These are phyloP conservation scores for Scelioninae gen. 2 DNA, from an alignment of 2,888 invertebrate genomes.

Conservation along the genomic window DNA sequence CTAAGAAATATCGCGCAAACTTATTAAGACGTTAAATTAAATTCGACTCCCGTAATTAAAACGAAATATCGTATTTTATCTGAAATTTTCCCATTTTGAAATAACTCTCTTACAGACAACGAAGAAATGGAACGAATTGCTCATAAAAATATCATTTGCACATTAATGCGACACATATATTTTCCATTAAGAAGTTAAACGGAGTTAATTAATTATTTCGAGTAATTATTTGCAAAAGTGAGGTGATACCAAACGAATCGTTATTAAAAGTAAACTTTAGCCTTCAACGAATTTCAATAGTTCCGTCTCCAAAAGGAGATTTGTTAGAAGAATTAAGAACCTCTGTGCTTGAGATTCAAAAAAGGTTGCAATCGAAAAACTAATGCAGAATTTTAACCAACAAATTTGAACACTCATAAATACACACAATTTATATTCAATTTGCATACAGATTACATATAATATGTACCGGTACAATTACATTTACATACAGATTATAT, in stretches of 20 bases:
- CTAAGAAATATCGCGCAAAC: background rate
- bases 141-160: constrained; percentile 17
- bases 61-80: constrained; percentile 4
- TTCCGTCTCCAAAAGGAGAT: background rate
- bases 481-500: constrained; percentile 31
- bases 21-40: background rate
- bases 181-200: too few species aligned
- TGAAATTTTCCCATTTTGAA: background rate
- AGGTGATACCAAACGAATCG: too few species aligned
- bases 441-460: constrained; percentile 35
- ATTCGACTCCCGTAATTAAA: background rate
- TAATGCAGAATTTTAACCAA: constrained; percentile 2
- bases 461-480: constrained; percentile 25
- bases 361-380: constrained; percentile 9
- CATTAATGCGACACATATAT: too few species aligned
- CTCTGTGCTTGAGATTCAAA: background rate
- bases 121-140: constrained; percentile 25
- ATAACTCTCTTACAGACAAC: constrained; percentile 16
- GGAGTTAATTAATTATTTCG: too few species aligned
- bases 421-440: constrained; percentile 33
- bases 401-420: constrained; percentile 4
- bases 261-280: too few species aligned
- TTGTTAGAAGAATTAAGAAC: constrained; percentile 1
- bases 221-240: too few species aligned
- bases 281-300: too few species aligned